Evolutionary conservation across 23 tunicate genomes (phyloP).

Genomic region (Styela clava): DNA sequence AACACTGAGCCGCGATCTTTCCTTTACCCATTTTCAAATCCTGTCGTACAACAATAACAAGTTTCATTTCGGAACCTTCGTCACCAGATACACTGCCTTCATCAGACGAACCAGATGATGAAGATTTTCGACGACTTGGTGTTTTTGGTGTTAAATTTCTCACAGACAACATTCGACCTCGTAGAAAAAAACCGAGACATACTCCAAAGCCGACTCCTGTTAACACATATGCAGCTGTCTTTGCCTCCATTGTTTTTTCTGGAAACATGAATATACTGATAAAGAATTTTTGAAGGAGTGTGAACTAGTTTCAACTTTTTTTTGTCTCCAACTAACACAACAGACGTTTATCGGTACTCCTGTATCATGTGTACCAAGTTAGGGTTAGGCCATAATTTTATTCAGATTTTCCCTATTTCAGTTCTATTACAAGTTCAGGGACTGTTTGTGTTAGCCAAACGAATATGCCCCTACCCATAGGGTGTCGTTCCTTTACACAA

Average conservation of each 20-base stretch:
- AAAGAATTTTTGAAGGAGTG: too few relatives aligned
- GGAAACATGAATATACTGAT: not conserved
- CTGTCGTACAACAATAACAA: constrained; percentile 82
- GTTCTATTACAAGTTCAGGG: too few relatives aligned
- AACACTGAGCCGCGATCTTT: constrained; percentile 80
- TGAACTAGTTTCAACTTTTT: too few relatives aligned
- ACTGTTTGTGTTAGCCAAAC: too few relatives aligned
- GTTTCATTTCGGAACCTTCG: constrained; percentile 32
- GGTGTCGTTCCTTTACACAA: too few relatives aligned
- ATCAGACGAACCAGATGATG: constrained; percentile 9
- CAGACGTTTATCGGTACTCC: too few relatives aligned
- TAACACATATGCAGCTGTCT: constrained; percentile 23
- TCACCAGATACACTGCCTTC: constrained; percentile 3
- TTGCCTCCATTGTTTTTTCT: constrained; percentile 21
- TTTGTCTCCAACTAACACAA: too few relatives aligned
- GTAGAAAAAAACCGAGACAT: constrained; percentile 43
- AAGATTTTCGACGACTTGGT: not conserved
- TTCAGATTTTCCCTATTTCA: too few relatives aligned
- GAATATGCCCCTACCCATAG: too few relatives aligned
- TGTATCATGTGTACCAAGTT: too few relatives aligned
- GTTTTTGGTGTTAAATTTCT: not conserved
- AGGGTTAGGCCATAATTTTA: too few relatives aligned
- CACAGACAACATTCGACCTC: not conserved
- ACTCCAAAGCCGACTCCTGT: constrained; percentile 61
- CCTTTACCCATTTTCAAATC: constrained; percentile 95